Evolutionary conservation across 2,888 invertebrate species (phyloP), one percentile per base, ranked within the genome.

Genomic region (Doris montereyensis): DNA sequence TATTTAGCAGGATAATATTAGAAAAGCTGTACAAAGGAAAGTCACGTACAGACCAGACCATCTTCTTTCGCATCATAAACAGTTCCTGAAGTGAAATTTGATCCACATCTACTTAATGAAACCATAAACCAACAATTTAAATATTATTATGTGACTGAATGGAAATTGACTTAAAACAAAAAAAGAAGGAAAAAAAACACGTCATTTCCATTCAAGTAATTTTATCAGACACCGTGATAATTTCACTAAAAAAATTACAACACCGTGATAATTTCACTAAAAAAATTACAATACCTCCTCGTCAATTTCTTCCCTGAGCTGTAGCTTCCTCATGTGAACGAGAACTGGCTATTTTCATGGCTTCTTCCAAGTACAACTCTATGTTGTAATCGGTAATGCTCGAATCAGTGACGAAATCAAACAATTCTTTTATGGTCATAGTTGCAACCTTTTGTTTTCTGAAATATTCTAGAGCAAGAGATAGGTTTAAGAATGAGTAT

Each of bases 391-490:
- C 95, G 79, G 94, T 96, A 71, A 99, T 95, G 0, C 94, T 95
- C 21, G 96, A 94, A 93, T 99, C 98, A 0, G 98, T 98, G 75
- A 99, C 95, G 88, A 98, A 98, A 91, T 98, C 96, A 93, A 99
- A 99, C 77, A 99, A 92, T 86, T 97, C 96, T 87, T 96, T 96
- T 0, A 97, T 94, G 0, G 95, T 95, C 93, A 99, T 94, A 0
- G 97, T 97, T n/a, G 95, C 95, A 0, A 98, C 90, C 21, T 95
- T 95, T 84, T 95, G 95, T 88, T 96, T 97, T 77, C 95, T 94
- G 91, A 98, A 99, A n/a, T n/a, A n/a, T n/a, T n/a, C n/a, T n/a
- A n/a, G n/a, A n/a, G n/a, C n/a, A n/a, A n/a, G n/a, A n/a, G n/a
- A n/a, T n/a, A n/a, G n/a, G n/a, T n/a, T n/a, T n/a, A n/a, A n/a